Evolutionary conservation across 2,113 vertebrate species (phyloP).

Genomic region (Natator depressus): DNA sequence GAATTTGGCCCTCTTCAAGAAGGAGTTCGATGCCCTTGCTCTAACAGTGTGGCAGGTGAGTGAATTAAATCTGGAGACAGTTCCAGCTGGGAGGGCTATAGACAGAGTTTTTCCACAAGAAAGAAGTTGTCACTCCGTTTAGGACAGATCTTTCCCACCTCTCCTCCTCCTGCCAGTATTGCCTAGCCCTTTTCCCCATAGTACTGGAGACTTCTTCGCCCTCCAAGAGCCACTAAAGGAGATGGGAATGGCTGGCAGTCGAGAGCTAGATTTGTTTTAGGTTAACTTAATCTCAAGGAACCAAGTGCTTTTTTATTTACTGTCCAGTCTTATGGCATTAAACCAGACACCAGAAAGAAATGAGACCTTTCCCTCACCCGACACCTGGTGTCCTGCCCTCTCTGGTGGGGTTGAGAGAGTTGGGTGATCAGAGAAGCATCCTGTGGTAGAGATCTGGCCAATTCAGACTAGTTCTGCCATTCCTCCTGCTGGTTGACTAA

Average conservation of each 20-base stretch:
- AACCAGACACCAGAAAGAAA: constrained; percentile 59
- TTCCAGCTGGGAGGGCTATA: neutral
- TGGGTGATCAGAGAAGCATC: neutral
- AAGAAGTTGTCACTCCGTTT: neutral
- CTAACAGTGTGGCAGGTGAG: constrained; percentile 14
- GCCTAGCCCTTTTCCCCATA: neutral
- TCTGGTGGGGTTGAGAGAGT: neutral
- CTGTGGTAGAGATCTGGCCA: neutral
- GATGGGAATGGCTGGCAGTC: neutral
- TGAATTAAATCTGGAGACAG: neutral
- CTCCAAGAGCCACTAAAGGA: neutral
- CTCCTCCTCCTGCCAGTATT: constrained; percentile 25
- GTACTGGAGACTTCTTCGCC: neutral
- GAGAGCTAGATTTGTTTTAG: neutral
- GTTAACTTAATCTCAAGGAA: neutral
- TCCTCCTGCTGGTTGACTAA: neutral
- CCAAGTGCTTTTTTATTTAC: neutral
- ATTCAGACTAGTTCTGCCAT: neutral
- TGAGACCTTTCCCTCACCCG: constrained; percentile 52
- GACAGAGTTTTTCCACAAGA: neutral
- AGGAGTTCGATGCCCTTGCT: constrained; percentile 25
- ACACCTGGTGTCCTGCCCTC: neutral
- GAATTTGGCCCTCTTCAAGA: neutral
- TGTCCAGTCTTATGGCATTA: neutral
- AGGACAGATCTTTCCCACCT: constrained; percentile 11